Percentiles rank a stretch among this genome's conserved stretches.
Evolutionary conservation across 2,113 vertebrate species (phyloP).

Genomic region (Gymnogyps californianus): DNA sequence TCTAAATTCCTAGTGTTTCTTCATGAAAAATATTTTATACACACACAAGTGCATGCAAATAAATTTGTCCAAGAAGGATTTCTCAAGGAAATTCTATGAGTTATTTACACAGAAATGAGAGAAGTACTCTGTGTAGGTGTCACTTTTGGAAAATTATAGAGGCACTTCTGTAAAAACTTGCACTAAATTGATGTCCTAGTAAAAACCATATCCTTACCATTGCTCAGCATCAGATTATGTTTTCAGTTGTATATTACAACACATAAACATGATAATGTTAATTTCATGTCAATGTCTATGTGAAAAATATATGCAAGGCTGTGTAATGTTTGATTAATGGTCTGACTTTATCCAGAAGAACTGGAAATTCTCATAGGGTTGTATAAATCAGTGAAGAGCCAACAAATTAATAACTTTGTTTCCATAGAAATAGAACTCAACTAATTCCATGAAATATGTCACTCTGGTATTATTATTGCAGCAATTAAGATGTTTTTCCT

Average conservation of each 20-base stretch:
- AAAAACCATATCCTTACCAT: not conserved
- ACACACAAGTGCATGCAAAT: not conserved
- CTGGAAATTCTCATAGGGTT: not conserved
- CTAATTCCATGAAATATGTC: not conserved
- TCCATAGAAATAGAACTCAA: not conserved
- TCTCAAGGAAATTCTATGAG: not conserved
- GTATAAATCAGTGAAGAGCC: not conserved
- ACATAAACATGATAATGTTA: not conserved
- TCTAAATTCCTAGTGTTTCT: not conserved
- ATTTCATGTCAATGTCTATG: not conserved
- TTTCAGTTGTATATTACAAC: not conserved
- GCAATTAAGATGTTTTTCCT: not conserved
- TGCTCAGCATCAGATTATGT: not conserved
- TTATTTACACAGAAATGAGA: not conserved
- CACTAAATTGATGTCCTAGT: not conserved
- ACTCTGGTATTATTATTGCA: not conserved
- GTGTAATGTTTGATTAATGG: not conserved
- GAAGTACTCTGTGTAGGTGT: not conserved
- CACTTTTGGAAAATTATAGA: not conserved
- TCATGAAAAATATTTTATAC: not conserved
- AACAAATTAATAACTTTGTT: not conserved
- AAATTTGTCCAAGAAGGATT: not conserved
- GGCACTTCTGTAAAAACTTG: not conserved
- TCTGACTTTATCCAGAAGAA: not conserved
- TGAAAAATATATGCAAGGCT: not conserved